phyloP scores from a whole-genome alignment of 2,113 vertebrate species.

The Lampris megalopsis region DNA sequence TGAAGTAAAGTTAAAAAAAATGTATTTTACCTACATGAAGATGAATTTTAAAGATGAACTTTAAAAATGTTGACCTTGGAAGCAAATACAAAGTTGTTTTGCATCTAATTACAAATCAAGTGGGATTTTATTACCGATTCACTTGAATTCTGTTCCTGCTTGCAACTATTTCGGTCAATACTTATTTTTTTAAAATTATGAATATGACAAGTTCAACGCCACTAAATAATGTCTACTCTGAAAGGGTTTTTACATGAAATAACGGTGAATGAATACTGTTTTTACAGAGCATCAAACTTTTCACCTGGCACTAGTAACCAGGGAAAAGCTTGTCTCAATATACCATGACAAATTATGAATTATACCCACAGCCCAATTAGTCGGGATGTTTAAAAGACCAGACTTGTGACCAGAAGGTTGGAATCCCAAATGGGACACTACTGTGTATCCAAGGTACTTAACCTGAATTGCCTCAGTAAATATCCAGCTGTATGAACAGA shows the following conservation, averaged over 20 bases:
- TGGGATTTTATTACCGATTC: neutral
- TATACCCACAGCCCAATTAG: conserved; percentile 81
- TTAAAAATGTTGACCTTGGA: too few relatives aligned
- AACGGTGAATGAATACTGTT: conserved; percentile 9
- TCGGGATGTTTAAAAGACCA: conserved; percentile 79
- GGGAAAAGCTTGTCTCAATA: conserved; percentile 48
- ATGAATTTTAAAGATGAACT: too few relatives aligned
- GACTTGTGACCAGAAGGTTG: conserved; percentile 84
- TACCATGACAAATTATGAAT: conserved; percentile 63
- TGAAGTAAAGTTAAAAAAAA: too few relatives aligned
- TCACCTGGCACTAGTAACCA: conserved; percentile 44
- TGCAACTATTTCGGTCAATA: too few relatives aligned
- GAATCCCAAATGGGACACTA: conserved; percentile 78
- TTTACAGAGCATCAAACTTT: conserved; percentile 44
- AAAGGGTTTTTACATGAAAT: neutral
- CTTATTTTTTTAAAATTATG: too few relatives aligned
- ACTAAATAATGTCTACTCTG: too few relatives aligned
- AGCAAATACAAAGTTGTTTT: too few relatives aligned
- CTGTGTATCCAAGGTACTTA: conserved; percentile 79
- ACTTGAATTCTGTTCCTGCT: neutral
- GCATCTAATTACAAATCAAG: too few relatives aligned
- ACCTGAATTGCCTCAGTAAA: conserved; percentile 86
- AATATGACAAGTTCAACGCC: too few relatives aligned
- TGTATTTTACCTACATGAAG: too few relatives aligned
- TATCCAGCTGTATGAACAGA: conserved; percentile 81